Conservation (phyloP, 2,113 vertebrate genomes). For the Oxygymnocypris stewartii region DNA sequence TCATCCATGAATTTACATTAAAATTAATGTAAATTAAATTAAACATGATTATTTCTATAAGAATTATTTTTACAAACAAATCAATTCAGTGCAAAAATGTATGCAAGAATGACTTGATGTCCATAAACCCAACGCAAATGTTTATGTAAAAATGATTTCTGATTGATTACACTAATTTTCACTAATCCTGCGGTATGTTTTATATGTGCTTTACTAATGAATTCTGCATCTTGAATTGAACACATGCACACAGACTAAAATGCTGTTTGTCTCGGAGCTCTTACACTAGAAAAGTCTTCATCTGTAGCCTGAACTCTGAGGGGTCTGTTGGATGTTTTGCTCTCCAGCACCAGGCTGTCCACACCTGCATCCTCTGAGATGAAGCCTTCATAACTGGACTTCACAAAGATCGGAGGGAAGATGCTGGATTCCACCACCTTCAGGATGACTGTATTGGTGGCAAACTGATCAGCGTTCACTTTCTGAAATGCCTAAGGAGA, state of each 20-base stretch:
- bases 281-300: constrained; percentile 67
- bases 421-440: constrained; percentile 66
- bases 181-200: neutral
- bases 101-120: neutral
- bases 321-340: constrained; percentile 54
- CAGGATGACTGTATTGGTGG: constrained; percentile 71
- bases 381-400: constrained; percentile 56
- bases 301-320: constrained; percentile 69
- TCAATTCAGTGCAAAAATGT: neutral
- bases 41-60: neutral
- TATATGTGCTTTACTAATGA: neutral
- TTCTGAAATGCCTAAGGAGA: constrained; percentile 76
- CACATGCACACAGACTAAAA: neutral
- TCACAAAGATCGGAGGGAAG: constrained; percentile 70
- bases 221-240: neutral
- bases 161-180: neutral
- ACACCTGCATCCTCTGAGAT: constrained; percentile 53
- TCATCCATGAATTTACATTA: neutral
- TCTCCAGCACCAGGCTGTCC: constrained; percentile 69
- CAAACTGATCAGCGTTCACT: constrained; percentile 66
- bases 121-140: neutral
- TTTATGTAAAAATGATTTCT: neutral
- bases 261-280: neutral
- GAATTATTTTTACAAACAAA: neutral
- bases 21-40: neutral